A percentile compares a stretch with the other conserved stretches of the same genome.
These are phyloP conservation scores for Drosophila differens DNA, from an alignment of 2,888 invertebrate genomes.

Conservation along the genomic window DNA sequence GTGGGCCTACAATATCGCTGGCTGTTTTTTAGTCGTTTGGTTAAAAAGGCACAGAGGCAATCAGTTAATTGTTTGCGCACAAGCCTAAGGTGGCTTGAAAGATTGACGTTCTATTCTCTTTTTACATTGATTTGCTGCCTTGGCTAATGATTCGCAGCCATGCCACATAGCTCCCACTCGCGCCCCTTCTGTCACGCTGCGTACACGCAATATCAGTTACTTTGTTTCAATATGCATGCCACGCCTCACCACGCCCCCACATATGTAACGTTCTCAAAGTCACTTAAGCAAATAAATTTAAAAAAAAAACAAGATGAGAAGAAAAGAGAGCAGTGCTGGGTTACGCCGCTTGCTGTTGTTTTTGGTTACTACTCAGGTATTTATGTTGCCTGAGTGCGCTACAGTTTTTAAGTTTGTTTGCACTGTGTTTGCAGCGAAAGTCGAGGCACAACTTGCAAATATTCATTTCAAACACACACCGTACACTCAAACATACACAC, in stretches of 20 bases:
- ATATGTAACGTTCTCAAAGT: constrained; percentile 55
- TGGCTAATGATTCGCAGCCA: constrained; percentile 64
- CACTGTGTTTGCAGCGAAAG: constrained; percentile 68
- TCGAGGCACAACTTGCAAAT: constrained; percentile 71
- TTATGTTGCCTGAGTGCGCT: constrained; percentile 80
- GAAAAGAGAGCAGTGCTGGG: constrained; percentile 15
- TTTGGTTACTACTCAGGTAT: constrained; percentile 59
- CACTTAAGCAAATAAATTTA: constrained; percentile 79
- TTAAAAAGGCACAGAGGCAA: constrained; percentile 30
- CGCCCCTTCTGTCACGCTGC: constrained; percentile 37
- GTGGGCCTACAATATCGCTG: neutral
- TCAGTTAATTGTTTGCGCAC: constrained; percentile 49
- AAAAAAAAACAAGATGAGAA: constrained; percentile 17
- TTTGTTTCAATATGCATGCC: constrained; percentile 78
- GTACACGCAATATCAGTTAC: constrained; percentile 70
- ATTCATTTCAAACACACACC: constrained; percentile 58
- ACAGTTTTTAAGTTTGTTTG: constrained; percentile 80
- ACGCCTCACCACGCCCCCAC: constrained; percentile 37
- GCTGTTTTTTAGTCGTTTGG: constrained; percentile 4
- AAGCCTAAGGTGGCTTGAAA: constrained; percentile 26
- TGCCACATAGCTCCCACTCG: constrained; percentile 18
- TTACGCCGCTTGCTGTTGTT: constrained; percentile 31
- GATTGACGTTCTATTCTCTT: constrained; percentile 23
- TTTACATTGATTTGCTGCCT: constrained; percentile 48
- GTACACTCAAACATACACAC: constrained; percentile 27